Base-by-base conservation (phyloP, 1,140 invertebrate species). In the Drosophila dunni region DNA sequence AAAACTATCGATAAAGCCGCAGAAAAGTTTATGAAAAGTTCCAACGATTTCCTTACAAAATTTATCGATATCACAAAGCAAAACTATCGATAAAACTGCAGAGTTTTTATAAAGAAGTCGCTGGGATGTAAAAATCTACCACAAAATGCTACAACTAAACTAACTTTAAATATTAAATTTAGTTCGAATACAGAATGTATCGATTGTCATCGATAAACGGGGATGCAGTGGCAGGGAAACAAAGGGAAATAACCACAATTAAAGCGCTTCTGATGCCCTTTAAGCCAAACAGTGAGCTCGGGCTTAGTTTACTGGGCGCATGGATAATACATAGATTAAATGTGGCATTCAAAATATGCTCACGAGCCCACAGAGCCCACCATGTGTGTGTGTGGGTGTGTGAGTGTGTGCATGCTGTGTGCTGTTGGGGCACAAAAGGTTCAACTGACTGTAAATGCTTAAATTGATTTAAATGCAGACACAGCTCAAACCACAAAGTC, bases 401-500 rank as follows among this genome's bases (percentile, higher is more conserved):
- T 65, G 34, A 62, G 56, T 58, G 65, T 48, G 61, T 58, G 57
- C 64, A 70, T 79, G 68, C 61, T 67, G 50, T 78, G 83, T 82
- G 60, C 77, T 74, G 77, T 72, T 72, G 50, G 40, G 20, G 62
- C 64, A 81, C 79, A 88, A 88, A 88, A 83, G 79, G 79, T 83
- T 88, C 83, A 88, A 88, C 83, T 88, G 83, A 88, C 83, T 88
- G 83, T 83, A 83, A 86, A 89, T 78, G 83, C 84, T 89, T 89
- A 88, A 88, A 88, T 86, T 89, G 83, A 88, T 88, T 89, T 89
- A 88, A 88, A 89, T 88, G 79, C 80, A 88, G 78, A 82, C 83
- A 75, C 64, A 69, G 15, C 68, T 44, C 61, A 24, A 63, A 73
- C 83, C 83, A 70, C 80, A 88, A 75, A 75, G 51, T 71, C 63